Conservation (phyloP, 2,113 vertebrate genomes). For the Protobothrops mucrosquamatus region DNA sequence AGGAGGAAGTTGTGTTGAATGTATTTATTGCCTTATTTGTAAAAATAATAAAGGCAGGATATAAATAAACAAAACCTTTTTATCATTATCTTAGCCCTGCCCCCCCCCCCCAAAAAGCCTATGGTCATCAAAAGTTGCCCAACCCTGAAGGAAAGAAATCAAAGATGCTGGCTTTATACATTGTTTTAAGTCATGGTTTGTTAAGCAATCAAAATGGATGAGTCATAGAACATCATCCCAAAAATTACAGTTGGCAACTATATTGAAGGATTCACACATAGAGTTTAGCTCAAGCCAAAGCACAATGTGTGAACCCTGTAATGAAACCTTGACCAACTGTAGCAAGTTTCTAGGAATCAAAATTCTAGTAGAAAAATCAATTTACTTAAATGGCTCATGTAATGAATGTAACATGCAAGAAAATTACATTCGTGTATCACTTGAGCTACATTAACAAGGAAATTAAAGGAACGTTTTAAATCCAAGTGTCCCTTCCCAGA, state of each 20-base stretch:
- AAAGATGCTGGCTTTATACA: background rate
- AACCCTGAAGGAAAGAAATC: background rate
- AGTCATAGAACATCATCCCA: background rate
- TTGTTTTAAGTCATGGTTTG: background rate
- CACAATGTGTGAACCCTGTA: background rate
- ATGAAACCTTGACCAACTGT: background rate
- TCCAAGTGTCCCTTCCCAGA: constrained; percentile 6
- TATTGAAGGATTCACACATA: background rate
- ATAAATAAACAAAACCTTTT: background rate
- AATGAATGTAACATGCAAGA: background rate
- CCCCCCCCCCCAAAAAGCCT: too few species aligned
- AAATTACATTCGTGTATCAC: constrained; percentile 2
- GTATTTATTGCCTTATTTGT: too few species aligned
- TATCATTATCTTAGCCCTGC: background rate
- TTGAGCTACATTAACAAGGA: constrained; percentile 20
- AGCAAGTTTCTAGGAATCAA: background rate
- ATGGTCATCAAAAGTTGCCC: background rate
- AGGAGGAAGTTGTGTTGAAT: too few species aligned
- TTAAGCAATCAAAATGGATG: background rate
- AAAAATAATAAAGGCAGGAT: too few species aligned
- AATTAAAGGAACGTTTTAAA: constrained; percentile 4
- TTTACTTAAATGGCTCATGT: background rate
- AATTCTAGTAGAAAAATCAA: background rate
- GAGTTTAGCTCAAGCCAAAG: background rate
- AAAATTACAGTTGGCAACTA: background rate